phyloP scores from a whole-genome alignment of 37 sponge, comb jelly and placozoan genomes.

The Tethya wilhelma region DNA sequence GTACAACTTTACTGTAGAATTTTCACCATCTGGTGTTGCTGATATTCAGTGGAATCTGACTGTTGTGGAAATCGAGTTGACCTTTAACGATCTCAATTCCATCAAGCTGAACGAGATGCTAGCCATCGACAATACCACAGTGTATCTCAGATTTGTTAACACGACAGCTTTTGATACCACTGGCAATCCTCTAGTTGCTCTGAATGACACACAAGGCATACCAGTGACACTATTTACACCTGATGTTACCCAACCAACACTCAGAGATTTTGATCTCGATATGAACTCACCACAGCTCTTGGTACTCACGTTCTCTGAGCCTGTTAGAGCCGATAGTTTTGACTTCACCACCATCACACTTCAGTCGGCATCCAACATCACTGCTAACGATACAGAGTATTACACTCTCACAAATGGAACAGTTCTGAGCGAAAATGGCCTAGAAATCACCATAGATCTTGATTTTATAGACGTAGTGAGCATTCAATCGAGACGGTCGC shows the following conservation, averaged over 20 bases:
- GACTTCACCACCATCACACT: conserved; percentile 65
- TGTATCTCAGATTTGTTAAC: conserved; percentile 69
- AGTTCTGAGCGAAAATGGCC: conserved; percentile 49
- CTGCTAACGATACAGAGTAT: conserved; percentile 6
- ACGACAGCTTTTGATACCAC: conserved; percentile 56
- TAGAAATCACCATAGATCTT: conserved; percentile 39
- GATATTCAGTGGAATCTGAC: conserved; percentile 54
- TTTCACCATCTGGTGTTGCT: conserved; percentile 5
- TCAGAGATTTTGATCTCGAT: conserved; percentile 63
- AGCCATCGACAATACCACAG: conserved; percentile 43
- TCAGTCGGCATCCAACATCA: conserved; percentile 41
- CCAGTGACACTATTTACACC: conserved; percentile 63
- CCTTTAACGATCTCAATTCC: conserved; percentile 55
- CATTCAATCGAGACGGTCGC: conserved; percentile 54
- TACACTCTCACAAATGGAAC: conserved; percentile 72
- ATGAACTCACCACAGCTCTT: conserved; percentile 59
- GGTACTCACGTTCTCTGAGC: conserved; percentile 79
- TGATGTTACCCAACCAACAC: conserved; percentile 74
- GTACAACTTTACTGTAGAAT: conserved; percentile 26
- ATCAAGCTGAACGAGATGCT: conserved; percentile 69
- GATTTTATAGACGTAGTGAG: conserved; percentile 72
- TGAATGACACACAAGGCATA: conserved; percentile 60
- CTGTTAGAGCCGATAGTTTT: conserved; percentile 53
- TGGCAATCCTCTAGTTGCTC: conserved; percentile 38
- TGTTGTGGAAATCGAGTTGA: conserved; percentile 54